Evolutionary conservation across 2,797 vertebrate species (phyloP).

Genomic region (Amblyraja radiata): DNA sequence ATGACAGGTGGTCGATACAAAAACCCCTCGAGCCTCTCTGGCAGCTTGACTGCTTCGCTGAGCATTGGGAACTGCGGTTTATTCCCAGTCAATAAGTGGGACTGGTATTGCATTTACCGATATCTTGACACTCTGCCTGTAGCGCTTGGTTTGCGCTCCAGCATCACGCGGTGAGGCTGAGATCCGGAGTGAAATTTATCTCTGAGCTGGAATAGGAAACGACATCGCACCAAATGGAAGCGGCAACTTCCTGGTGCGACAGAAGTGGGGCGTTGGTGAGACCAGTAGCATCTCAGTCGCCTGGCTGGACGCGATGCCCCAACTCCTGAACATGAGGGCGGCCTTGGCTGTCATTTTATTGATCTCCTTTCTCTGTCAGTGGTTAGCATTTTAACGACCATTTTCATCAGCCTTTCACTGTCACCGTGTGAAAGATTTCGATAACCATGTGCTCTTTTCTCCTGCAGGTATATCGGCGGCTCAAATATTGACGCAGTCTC

Average conservation of each 20-base stretch:
- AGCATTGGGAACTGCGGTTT: too few relatives aligned
- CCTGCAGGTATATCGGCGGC: not conserved
- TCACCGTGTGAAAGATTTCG: not conserved
- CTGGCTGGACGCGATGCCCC: not conserved
- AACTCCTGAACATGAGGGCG: not conserved
- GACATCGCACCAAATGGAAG: not conserved
- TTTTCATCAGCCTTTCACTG: not conserved
- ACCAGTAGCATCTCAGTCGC: not conserved
- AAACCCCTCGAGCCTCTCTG: not conserved
- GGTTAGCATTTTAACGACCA: not conserved
- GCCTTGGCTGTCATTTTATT: not conserved
- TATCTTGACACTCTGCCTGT: too few relatives aligned
- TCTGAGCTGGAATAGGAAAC: not conserved
- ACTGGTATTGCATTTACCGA: too few relatives aligned
- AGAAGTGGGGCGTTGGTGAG: not conserved
- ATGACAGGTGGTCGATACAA: not conserved
- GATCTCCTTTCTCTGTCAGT: not conserved
- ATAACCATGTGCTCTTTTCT: not conserved
- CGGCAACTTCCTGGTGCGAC: not conserved
- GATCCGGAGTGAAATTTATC: not conserved
- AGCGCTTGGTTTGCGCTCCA: not conserved
- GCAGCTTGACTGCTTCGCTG: not conserved
- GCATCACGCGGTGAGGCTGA: not conserved
- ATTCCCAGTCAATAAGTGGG: too few relatives aligned
- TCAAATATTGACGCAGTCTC: conserved; percentile 19